Conservation (phyloP, 2,113 vertebrate species). For the Brachirus orientalis region DNA sequence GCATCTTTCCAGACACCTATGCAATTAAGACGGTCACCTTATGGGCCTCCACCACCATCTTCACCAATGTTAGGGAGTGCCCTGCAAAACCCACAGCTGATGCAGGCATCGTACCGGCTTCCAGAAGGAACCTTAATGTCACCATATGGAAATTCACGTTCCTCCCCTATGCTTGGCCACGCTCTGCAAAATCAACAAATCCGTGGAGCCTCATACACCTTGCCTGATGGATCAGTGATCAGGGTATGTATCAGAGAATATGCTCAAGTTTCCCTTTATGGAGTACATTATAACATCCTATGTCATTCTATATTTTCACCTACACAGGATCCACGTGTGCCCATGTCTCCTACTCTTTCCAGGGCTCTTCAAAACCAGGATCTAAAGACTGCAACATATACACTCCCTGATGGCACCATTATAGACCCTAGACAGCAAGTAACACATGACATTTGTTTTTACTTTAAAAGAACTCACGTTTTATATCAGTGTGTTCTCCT, state of each 20-base stretch:
- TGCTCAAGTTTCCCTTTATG: background rate
- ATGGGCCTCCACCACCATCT: slow-evolving; percentile 57
- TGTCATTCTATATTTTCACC: background rate
- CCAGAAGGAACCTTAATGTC: slow-evolving; percentile 72
- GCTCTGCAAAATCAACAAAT: slow-evolving; percentile 79
- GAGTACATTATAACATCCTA: background rate
- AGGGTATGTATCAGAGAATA: slow-evolving; percentile 50
- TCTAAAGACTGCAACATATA: slow-evolving; percentile 75
- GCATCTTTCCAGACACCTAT: slow-evolving; percentile 72
- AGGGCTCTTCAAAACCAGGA: slow-evolving; percentile 77
- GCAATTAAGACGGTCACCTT: slow-evolving; percentile 55
- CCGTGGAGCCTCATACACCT: slow-evolving; percentile 72
- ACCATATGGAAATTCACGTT: slow-evolving; percentile 58
- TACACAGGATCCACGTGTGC: slow-evolving; percentile 61
- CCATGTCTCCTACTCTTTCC: slow-evolving; percentile 75
- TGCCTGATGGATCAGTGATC: slow-evolving; percentile 74
- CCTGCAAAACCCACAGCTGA: slow-evolving; percentile 71
- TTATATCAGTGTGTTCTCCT: background rate
- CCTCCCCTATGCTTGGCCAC: slow-evolving; percentile 70
- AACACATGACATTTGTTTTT: slow-evolving; percentile 22
- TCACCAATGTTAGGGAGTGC: slow-evolving; percentile 75
- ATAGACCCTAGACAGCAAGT: slow-evolving; percentile 71
- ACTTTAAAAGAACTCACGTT: background rate
- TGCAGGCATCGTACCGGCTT: slow-evolving; percentile 73
- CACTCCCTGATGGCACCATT: slow-evolving; percentile 75